Conservation (phyloP, 2,797 vertebrate species). For the Danio tinwini region DNA sequence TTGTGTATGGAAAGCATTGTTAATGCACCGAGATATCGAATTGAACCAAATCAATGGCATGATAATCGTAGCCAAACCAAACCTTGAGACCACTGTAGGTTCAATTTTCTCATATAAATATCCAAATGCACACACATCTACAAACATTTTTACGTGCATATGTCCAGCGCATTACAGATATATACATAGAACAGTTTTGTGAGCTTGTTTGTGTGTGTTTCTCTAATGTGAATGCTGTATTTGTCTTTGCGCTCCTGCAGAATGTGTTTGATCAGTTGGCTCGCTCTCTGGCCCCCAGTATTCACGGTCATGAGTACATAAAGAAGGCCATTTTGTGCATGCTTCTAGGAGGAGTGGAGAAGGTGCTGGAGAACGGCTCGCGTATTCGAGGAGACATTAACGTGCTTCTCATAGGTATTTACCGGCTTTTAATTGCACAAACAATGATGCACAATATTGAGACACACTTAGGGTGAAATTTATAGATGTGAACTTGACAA, state of each 20-base stretch:
- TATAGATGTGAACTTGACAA: not conserved
- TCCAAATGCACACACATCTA: no score
- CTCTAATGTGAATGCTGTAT: not conserved
- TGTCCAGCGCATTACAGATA: not conserved
- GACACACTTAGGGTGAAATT: not conserved
- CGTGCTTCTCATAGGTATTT: slow-evolving; percentile 91
- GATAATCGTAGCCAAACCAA: no score
- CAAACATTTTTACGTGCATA: no score
- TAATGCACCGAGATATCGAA: no score
- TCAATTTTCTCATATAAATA: no score
- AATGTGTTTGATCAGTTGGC: slow-evolving; percentile 91
- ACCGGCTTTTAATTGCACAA: not conserved
- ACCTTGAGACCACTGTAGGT: no score
- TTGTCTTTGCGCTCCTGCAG: slow-evolving; percentile 67
- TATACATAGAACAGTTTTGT: not conserved
- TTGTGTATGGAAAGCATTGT: no score
- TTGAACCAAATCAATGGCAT: no score
- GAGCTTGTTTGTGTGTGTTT: not conserved
- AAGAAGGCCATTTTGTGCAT: slow-evolving; percentile 98
- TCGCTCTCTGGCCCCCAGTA: slow-evolving; percentile 92
- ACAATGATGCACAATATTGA: not conserved
- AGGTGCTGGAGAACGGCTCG: slow-evolving; percentile 91
- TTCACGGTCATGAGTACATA: slow-evolving; percentile 95
- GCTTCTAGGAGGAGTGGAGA: slow-evolving; percentile 95
- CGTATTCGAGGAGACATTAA: slow-evolving; percentile 98